These are phyloP conservation scores for Oreonectes daqikongensis DNA, from an alignment of 2,797 vertebrate species.

Conservation along the genomic window DNA sequence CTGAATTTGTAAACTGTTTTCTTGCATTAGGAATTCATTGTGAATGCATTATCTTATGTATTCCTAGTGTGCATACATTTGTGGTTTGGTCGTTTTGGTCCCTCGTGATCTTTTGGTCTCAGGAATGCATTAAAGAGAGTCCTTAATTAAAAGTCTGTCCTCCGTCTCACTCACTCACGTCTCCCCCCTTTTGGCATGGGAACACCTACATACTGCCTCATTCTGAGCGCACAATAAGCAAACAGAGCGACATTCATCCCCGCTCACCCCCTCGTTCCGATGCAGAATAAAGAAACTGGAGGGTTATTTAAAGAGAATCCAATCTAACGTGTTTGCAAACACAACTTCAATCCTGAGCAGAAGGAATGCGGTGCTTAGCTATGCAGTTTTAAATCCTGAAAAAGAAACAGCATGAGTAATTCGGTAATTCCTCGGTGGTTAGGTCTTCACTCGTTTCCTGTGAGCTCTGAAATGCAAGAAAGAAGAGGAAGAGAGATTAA, in stretches of 20 bases:
- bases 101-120: not conserved
- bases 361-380: slow-evolving; percentile 19
- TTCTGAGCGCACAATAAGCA: slow-evolving; percentile 63
- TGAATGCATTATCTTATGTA: too few relatives aligned
- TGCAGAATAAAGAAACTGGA: slow-evolving; percentile 30
- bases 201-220: slow-evolving; percentile 64
- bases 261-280: slow-evolving; percentile 9
- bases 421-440: slow-evolving; percentile 41
- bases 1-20: too few relatives aligned
- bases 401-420: slow-evolving; percentile 44
- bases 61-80: too few relatives aligned
- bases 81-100: too few relatives aligned
- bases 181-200: slow-evolving; percentile 69
- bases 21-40: too few relatives aligned
- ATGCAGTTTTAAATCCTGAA: slow-evolving; percentile 30
- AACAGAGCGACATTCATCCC: slow-evolving; percentile 51
- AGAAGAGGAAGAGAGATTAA: slow-evolving; percentile 38
- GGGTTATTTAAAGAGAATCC: slow-evolving; percentile 53
- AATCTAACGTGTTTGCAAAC: slow-evolving; percentile 55
- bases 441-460: slow-evolving; percentile 31
- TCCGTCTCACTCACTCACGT: slow-evolving; percentile 50
- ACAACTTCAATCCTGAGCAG: slow-evolving; percentile 46
- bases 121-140: slow-evolving; percentile 20
- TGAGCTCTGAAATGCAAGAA: slow-evolving; percentile 35
- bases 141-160: slow-evolving; percentile 55